Percentiles rank a stretch among this genome's conserved stretches.
These are phyloP conservation scores for Schlechtendalia chinensis DNA, from an alignment of 1,140 invertebrate species.

Conservation along the genomic window DNA sequence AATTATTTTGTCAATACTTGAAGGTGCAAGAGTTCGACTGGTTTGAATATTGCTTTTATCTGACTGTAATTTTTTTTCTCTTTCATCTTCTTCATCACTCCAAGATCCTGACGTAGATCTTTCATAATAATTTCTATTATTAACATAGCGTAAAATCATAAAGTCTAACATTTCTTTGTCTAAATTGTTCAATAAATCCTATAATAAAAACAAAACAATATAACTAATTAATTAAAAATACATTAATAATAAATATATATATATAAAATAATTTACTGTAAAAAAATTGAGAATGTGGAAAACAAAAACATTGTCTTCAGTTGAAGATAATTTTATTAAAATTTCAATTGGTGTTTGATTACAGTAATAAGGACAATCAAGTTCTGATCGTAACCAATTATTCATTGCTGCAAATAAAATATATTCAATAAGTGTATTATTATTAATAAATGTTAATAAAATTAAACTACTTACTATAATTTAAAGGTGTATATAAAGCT, in stretches of 20 bases:
- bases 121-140: conserved; percentile 42
- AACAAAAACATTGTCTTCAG: conserved; percentile 11
- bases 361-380: not conserved
- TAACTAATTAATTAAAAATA: not conserved
- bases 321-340: conserved; percentile 19
- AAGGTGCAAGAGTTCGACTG: conserved; percentile 43
- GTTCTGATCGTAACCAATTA: conserved; percentile 32
- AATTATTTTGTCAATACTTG: conserved; percentile 42
- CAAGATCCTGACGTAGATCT: conserved; percentile 16
- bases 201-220: not conserved
- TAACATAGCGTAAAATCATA: conserved; percentile 32
- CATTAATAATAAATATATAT: not conserved
- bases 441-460: not conserved
- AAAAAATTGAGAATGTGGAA: conserved; percentile 24
- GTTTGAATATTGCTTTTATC: conserved; percentile 7
- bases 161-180: conserved; percentile 24
- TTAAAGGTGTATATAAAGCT: conserved; percentile 8
- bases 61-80: conserved; percentile 33
- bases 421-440: not conserved
- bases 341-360: conserved; percentile 29
- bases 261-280: conserved; percentile 2
- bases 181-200: conserved; percentile 11
- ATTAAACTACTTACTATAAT: conserved; percentile 14
- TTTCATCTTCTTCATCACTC: conserved; percentile 45
- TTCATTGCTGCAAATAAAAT: conserved; percentile 32